phyloP scores from a whole-genome alignment of 2,888 invertebrate genomes.

The Scrobipalpa costella region DNA sequence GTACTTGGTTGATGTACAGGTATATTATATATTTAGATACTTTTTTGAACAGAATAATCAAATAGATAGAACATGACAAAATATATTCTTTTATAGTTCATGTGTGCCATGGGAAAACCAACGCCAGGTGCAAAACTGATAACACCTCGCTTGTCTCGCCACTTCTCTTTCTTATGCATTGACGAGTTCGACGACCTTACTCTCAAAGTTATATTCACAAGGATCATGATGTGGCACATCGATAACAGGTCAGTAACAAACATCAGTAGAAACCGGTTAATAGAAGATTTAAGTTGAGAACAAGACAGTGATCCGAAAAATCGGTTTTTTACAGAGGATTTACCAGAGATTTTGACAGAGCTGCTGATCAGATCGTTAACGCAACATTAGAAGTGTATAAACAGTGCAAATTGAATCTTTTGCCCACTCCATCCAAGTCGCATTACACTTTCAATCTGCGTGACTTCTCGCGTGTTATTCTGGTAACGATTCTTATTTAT shows the following conservation, averaged over 20 bases:
- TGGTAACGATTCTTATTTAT: conserved; percentile 70
- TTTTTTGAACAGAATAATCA: not conserved
- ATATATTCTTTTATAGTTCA: conserved; percentile 66
- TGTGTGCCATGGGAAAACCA: conserved; percentile 92
- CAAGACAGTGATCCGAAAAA: not conserved
- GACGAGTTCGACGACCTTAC: conserved; percentile 94
- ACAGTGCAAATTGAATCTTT: conserved; percentile 87
- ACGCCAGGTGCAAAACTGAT: conserved; percentile 91
- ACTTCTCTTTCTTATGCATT: conserved; percentile 91
- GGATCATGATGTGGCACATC: conserved; percentile 97
- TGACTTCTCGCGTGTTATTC: conserved; percentile 95
- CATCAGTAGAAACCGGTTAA: too few relatives aligned
- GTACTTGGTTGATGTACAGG: conserved; percentile 91
- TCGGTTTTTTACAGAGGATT: conserved; percentile 86
- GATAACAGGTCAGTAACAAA: conserved; percentile 86
- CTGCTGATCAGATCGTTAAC: conserved; percentile 92
- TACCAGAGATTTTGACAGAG: conserved; percentile 96
- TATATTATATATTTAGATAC: conserved; percentile 52
- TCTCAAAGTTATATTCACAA: conserved; percentile 91
- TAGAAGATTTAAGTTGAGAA: too few relatives aligned
- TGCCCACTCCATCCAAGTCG: conserved; percentile 96
- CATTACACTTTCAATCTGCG: conserved; percentile 97
- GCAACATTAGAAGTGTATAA: conserved; percentile 95
- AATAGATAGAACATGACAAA: not conserved
- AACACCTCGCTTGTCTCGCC: conserved; percentile 91